A percentile compares a stretch with the other conserved stretches of the same genome.
Conservation (phyloP, 2,797 vertebrate genomes). For the Sphenodon punctatus region DNA sequence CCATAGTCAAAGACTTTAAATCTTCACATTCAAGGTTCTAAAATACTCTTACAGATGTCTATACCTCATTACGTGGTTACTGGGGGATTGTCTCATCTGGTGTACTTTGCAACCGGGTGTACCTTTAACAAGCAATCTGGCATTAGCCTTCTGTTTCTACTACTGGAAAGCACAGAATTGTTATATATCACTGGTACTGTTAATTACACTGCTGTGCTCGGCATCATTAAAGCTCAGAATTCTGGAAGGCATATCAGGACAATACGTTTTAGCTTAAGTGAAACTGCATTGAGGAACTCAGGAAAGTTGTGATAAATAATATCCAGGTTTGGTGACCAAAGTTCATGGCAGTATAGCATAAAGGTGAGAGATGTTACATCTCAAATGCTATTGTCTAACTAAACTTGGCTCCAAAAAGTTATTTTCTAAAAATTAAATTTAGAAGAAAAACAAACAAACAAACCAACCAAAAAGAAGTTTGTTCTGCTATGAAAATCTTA, state of each 20-base stretch:
- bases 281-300: constrained; percentile 45
- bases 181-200: constrained; percentile 61
- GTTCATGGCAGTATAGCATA: rapidly evolving
- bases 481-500: no score
- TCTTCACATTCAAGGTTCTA: constrained; percentile 50
- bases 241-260: constrained; percentile 60
- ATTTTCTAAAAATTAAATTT: neutral
- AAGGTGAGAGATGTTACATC: neutral
- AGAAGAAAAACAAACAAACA: no score
- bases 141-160: constrained; percentile 71
- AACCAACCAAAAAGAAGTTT: no score
- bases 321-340: constrained; percentile 13
- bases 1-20: constrained; percentile 60
- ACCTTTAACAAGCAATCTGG: constrained; percentile 79
- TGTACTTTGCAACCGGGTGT: constrained; percentile 55
- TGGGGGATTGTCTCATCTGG: constrained; percentile 73
- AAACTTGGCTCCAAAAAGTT: neutral
- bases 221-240: constrained; percentile 68
- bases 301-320: constrained; percentile 31
- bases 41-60: constrained; percentile 74
- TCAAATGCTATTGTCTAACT: neutral
- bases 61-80: constrained; percentile 70
- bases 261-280: constrained; percentile 61
- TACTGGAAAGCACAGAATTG: constrained; percentile 53
- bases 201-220: constrained; percentile 70